Evolutionary conservation across 2,113 vertebrate species (phyloP), one percentile per base, ranked within the genome.

Genomic region (Pseudopodoces humilis): DNA sequence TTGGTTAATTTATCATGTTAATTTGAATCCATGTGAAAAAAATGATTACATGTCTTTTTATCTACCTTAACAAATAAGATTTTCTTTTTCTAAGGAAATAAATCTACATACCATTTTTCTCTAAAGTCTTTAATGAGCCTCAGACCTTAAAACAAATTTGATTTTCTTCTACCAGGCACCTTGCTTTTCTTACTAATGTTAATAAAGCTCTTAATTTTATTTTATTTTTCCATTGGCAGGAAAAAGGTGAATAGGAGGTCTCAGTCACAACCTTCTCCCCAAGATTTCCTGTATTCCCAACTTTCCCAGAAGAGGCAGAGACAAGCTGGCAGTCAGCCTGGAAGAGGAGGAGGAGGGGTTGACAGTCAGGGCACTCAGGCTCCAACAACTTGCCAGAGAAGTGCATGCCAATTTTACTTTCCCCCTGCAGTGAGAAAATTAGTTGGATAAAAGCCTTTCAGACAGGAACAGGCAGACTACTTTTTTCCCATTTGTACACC

Each of bases 371-470:
- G 78, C 84, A 85, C 67, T 84, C 53, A 56, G 50, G 27, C 46
- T 87, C 39, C 63, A 83, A 65, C 63, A 87, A 84, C 70, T 83
- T 89, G 90, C 78, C 68, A 94, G 78, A 55, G 53, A 82, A 89
- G 21, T 5, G 4, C 2, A 19, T 77, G 87, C 94, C 93, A 92
- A 83, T 91, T 95, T 88, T n/a, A 41, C 70, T 92, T 94, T 94
- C 30, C 58, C 37, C 90, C 78, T 83, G 78, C 59, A 80, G 93
- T 16, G 84, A 95, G 91, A 71, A 97, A 94, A 94, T 95, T 86
- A 90, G 87, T 72, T 90, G 70, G 81, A 86, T 69, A 92, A 95
- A 92, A 92, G 74, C 91, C 81, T 94, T 87, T 78, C 65, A 91
- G 86, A 74, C 59, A 91, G 67, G 41, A 88, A 93, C 35, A 81